Base-by-base conservation (phyloP, 2,888 invertebrate genomes). In the Ophion obscuratus region DNA sequence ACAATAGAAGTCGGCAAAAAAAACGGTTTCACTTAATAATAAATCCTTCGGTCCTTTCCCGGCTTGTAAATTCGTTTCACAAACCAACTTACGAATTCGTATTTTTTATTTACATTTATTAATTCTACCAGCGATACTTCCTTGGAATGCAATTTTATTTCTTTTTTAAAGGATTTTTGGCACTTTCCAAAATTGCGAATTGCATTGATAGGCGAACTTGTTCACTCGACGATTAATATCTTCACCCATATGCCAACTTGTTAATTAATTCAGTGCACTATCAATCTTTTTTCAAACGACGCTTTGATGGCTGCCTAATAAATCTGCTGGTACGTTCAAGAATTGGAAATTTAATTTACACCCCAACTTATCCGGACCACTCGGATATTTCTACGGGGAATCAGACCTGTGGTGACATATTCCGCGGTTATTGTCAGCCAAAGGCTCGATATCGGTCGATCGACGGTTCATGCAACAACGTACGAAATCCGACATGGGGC, bases 381-480 rank as follows among this genome's bases (percentile, higher is more conserved):
- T 17, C 59, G 6, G 61, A 53, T 61, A 40, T 61, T 36, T n/a
- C 66, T 2, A 10, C 77, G 40, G 64, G 27, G 27, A 83, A 83
- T 64, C 44, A 74, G 59, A 86, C 83, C 24, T 86, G 86, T 74
- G 86, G 86, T 47, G 86, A 86, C 64, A 40, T 61, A 66, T 86
- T 83, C 66, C 73, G 57, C 36, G 81, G 78, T 7, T 78, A 81
- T 27, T 79, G 47, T 86, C 95, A 96, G 87, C 90, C 94, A 14
- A 94, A 95, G 53, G 94, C 95, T 0, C 96, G 96, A 75, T 99
- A 98, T 93, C 95, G 97, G 67, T 95, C 97, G 0, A 96, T 97
- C 86, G 99, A 99, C 93, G 99, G 99, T 0, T 96, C 98, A 0
- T 99, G 99, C 93, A 99, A 99, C 94, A 99, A 99, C 94, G 94